These are phyloP conservation scores for Gnathonemus echidnorhynchus DNA, from an alignment of 2,113 vertebrate genomes.

Conservation along the genomic window DNA sequence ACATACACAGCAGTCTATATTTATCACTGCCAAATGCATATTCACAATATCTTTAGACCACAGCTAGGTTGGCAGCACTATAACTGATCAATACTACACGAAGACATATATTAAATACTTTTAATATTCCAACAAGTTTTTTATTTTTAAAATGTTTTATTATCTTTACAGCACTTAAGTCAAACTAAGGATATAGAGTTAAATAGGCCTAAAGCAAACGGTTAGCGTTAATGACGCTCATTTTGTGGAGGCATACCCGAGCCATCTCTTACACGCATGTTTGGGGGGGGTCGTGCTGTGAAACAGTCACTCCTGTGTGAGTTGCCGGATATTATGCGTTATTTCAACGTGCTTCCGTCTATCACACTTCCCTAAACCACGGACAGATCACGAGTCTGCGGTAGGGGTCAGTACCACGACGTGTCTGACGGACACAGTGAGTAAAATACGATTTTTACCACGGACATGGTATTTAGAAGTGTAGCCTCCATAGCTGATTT, in stretches of 20 bases:
- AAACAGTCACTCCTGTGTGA: conserved; percentile 1
- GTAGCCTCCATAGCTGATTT: background rate
- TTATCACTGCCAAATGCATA: background rate
- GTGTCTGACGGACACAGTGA: background rate
- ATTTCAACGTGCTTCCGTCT: background rate
- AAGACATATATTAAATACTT: background rate
- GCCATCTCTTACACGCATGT: background rate
- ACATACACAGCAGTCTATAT: background rate
- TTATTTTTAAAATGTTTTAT: background rate
- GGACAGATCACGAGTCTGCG: conserved; percentile 7
- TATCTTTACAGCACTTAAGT: background rate
- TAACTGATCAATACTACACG: background rate
- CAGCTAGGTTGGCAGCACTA: background rate
- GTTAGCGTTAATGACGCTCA: background rate
- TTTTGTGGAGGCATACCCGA: background rate
- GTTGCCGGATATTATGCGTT: background rate
- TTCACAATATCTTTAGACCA: background rate
- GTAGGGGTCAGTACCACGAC: background rate
- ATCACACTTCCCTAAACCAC: conserved; percentile 19
- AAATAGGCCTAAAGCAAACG: background rate
- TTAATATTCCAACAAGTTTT: background rate
- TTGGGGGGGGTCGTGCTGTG: background rate
- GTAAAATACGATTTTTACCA: background rate
- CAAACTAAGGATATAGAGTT: background rate
- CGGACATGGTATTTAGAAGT: background rate